Evolutionary conservation across 2,888 invertebrate species (phyloP), one percentile per base, ranked within the genome.

Genomic region (Polietes domitor): DNA sequence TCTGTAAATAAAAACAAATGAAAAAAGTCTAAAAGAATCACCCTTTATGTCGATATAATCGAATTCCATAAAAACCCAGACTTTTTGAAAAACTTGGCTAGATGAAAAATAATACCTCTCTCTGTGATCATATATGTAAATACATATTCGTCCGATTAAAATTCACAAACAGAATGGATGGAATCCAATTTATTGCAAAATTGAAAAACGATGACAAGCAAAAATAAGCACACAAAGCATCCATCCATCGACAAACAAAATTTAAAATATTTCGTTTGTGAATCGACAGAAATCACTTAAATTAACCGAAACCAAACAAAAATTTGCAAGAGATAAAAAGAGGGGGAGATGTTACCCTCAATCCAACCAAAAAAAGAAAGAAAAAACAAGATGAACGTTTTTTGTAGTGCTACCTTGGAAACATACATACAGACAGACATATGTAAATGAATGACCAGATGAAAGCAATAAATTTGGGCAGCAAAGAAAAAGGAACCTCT

Each of bases 201-300:
- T 12, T 10, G 6, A 75, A 17, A 61, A 24, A 55, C 43, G 1
- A 28, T 24, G 65, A 47, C 9, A 43, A 10, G 28, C 26, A 24
- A 10, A 7, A 15, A 43, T 21, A 43, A 19, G 32, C 19, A 7
- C 17, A 58, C 72, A 81, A n/a, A 58, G n/a, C 47, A 58, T 32
- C 3, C 32, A 26, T 37, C 58, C 50, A 32, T 17, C 26, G 47
- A 63, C 53, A 58, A 63, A 50, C 17, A 24, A 68, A 41, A 43
- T 61, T 43, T 58, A 26, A 58, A 58, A 58, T 6, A 12, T 58
- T 24, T 58, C 15, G 12, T 58, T 58, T 26, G 1, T 63, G 58
- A 79, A 53, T 32, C 19, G 26, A 50, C 58, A 58, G 65, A 68
- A 79, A 83, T 79, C 72, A 73, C 37, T 68, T 72, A 73, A 53